These are phyloP conservation scores for Scotopteryx bipunctaria DNA, from an alignment of 2,888 invertebrate genomes.

Conservation along the genomic window DNA sequence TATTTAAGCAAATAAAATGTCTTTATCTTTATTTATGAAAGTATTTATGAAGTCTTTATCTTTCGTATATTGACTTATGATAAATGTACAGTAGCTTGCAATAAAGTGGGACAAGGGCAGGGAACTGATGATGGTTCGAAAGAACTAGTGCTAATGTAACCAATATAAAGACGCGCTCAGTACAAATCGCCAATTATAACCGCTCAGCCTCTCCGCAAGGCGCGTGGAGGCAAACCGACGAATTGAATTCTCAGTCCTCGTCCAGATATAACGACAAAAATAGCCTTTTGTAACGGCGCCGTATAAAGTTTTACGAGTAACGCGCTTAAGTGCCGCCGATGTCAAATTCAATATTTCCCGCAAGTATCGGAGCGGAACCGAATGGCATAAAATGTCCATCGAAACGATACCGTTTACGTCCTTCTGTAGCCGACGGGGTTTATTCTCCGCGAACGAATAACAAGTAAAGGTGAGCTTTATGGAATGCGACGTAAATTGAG, in stretches of 20 bases:
- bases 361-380: conserved; percentile 18
- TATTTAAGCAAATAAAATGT: no score
- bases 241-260: conserved; percentile 23
- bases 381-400: conserved; percentile 18
- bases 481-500: conserved; percentile 11
- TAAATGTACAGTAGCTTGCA: no score
- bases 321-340: conserved; percentile 23
- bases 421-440: conserved; percentile 3
- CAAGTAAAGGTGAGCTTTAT: conserved; percentile 9
- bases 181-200: neutral
- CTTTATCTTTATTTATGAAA: no score
- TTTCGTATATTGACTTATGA: no score
- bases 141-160: no score
- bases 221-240: conserved; percentile 25
- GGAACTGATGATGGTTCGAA: no score
- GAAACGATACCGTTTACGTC: conserved; percentile 17
- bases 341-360: conserved; percentile 28
- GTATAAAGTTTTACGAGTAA: conserved; percentile 37
- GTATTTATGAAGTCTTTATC: no score
- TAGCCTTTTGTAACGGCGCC: conserved; percentile 30
- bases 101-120: no score
- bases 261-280: conserved; percentile 26
- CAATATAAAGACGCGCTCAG: no score
- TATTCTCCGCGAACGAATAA: conserved; percentile 12
- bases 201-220: neutral